Base-by-base conservation (phyloP, 1,140 invertebrate species). In the Triops longicaudatus region DNA sequence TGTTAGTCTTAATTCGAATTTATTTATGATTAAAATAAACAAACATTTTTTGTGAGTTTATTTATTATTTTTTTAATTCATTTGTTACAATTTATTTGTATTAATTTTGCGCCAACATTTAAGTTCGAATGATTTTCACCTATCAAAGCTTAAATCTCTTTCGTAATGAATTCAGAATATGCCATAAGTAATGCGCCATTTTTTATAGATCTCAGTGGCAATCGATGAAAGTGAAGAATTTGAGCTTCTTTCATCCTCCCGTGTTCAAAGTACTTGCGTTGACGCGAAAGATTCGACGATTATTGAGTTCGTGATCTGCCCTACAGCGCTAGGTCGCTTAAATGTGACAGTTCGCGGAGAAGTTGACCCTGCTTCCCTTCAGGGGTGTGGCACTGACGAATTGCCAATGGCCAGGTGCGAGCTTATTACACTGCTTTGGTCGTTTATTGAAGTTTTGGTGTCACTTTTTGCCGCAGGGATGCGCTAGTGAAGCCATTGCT, bases 311-410 rank as follows among this genome's bases (percentile, higher is more conserved):
- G 81, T 83, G 14, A 80, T 90, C 3, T 84, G 84, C 75, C 86
- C 87, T 1, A 83, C 81, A 12, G 79, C 83, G 1, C 81, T 90
- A 0, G 89, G 89, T 9, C 82, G 86, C n/a, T 83, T 89, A 0
- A 89, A 89, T 76, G 83, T 91, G 0, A 88, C 86, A 5, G 88
- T 90, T n/a, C 81, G 83, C 3, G 89, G 87, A n/a, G 83, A 85
- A 72, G 82, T 87, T 28, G 86, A 88, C 72, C 78, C 83, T 9
- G 79, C 83, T 72, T 86, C 83, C 77, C 81, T 82, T 0, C 81
- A 84, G 50, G 78, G 82, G 2, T 88, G 88, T 76, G 86, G 86
- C 2, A 84, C 87, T 4, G 85, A 87, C 79, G 82, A 82, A 27
- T 76, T 87, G n/a, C 37, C 86, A 4, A 84, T 82, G 73, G 84